phyloP scores from a whole-genome alignment of 2,797 vertebrate genomes.

The Pachyuromys duprasi region DNA sequence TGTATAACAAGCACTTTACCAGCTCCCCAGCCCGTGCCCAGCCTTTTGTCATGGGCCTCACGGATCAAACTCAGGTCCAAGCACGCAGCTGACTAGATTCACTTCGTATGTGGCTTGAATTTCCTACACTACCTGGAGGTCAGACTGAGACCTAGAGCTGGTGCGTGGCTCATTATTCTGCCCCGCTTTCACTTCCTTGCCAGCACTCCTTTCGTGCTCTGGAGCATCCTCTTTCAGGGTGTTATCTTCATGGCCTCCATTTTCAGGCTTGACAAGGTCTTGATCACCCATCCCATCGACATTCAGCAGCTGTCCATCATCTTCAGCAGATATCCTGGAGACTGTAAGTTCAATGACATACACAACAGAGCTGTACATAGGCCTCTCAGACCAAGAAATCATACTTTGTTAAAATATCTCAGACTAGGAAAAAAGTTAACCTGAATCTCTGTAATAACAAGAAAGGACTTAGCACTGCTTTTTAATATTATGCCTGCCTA shows the following conservation, averaged over 20 bases:
- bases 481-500: background rate
- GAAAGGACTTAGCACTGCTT: conserved; percentile 1
- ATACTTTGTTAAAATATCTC: conserved; percentile 45
- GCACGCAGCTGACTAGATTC: background rate
- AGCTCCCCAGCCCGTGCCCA: background rate
- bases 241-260: conserved; percentile 56
- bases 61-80: background rate
- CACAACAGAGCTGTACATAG: background rate
- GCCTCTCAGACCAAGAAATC: conserved; percentile 21
- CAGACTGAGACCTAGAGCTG: conserved; percentile 83
- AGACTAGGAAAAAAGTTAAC: conserved; percentile 36
- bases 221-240: conserved; percentile 56
- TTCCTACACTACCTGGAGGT: conserved; percentile 82
- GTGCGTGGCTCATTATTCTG: conserved; percentile 85
- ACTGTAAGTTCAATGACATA: conserved; percentile 83
- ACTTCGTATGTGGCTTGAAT: background rate
- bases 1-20: background rate
- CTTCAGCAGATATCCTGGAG: conserved; percentile 82
- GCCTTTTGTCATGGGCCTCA: background rate
- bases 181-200: conserved; percentile 77
- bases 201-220: background rate
- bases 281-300: conserved; percentile 83
- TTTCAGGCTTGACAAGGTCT: conserved; percentile 63
- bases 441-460: conserved; percentile 22
- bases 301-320: conserved; percentile 83